Base-by-base conservation (phyloP, 2,888 invertebrate species). In the Dasypogon diadema region DNA sequence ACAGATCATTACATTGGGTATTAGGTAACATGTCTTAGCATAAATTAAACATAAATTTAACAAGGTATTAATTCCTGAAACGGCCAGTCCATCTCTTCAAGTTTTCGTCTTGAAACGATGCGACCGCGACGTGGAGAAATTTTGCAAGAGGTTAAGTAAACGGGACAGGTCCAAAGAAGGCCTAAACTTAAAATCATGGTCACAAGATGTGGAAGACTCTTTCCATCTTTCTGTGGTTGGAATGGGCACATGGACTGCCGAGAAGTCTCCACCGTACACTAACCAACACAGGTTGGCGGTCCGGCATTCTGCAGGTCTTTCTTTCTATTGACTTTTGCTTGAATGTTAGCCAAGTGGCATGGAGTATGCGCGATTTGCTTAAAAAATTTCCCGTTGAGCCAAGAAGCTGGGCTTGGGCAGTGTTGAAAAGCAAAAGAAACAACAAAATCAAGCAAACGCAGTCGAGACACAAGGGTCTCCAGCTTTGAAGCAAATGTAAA, bases 31-130 rank as follows among this genome's bases (percentile, higher is more conserved):
- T 70, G 51, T 30, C 70, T 37, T n/a, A 6, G 70, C 54, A 70
- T 70, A 70, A 70, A 70, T 70, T 54, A 70, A 54, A 54, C 70
- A 70, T 70, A 70, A 70, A 70, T 70, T 70, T 70, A 54, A 70
- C 70, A 70, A 70, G 54, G 54, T 54, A 54, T 70, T 54, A 54
- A 70, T 70, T 70, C 54, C 54, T 54, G 54, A 54, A 70, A 70
- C 54, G 26, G 70, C 37, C 54, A 70, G 30, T 68, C 24, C 65
- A 68, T 48, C 65, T 18, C 30, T 51, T 51, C 12, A 30, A 18
- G 22, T 16, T 30, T 21, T 51, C 21, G 48, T 54, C 70, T 70
- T 54, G n/a, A 16, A 18, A 30, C 26, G 48, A 16, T 14, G 54
- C n/a, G 26, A 30, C 10, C 10, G 70, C 54, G 70, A 70, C 70